Evolutionary conservation across 2,888 invertebrate genomes (phyloP), one percentile per base, ranked within the genome.

Genomic region (Apamea monoglypha): DNA sequence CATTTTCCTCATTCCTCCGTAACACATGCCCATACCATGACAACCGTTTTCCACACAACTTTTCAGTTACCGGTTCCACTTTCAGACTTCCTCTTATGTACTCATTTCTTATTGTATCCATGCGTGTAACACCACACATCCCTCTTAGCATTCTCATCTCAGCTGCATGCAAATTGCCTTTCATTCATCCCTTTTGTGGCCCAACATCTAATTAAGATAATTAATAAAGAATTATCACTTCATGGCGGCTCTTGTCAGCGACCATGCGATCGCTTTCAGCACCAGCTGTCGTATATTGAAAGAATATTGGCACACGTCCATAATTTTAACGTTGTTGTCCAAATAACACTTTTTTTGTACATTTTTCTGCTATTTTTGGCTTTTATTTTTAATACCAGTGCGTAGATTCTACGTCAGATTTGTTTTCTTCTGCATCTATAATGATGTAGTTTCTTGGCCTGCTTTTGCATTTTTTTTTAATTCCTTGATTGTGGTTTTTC

Each of bases 281-380:
- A 29, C 77, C 69, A 21, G 63, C 68, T 70, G 59, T 59, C 36
- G 85, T 69, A 25, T 74, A 79, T 80, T 77, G 69, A 79, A 70
- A 80, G 53, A 87, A 81, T 67, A 83, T 83, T 87, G 85, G 83
- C 79, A 74, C 63, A 25, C 40, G 29, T 77, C 82, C 84, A 84
- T 82, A 79, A 64, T 75, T 73, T 59, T 68, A 67, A 69, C 36
- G 77, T 10, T 18, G 29, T 68, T 84, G 61, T 10, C 21, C 25
- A 83, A 85, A 83, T 56, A 74, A 74, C 80, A 73, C 40, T 53
- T 69, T 63, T 76, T 74, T 76, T 75, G 40, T 36, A 16, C 0
- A 18, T 66, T 67, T 69, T 75, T 53, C 32, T 66, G 67, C 72
- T 80, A 78, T 83, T 80, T 83, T 74, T 63, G 50, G 68, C 25